Evolutionary conservation across 2,888 invertebrate species (phyloP).

Genomic region (Ctena decussata): DNA sequence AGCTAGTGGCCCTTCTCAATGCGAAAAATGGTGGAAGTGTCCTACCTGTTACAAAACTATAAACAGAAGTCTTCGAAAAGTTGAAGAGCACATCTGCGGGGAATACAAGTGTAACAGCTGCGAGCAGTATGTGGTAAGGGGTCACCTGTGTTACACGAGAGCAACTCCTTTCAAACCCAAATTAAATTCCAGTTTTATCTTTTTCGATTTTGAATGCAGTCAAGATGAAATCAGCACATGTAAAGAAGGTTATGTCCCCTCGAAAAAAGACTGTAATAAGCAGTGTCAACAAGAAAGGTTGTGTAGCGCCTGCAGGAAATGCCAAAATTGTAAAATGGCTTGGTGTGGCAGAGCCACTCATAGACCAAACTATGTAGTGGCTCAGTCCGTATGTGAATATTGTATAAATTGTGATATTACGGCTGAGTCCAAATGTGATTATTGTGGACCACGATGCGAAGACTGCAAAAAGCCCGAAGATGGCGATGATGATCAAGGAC

Average conservation of each 20-base stretch:
- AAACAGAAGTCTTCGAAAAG: conserved; percentile 9
- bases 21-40: conserved; percentile 40
- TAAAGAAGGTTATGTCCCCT: conserved; percentile 19
- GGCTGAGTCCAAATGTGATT: not conserved
- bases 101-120: conserved; percentile 33
- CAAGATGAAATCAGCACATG: conserved; percentile 31
- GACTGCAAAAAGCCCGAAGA: not conserved
- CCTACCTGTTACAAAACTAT: conserved; percentile 26
- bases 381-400: not conserved
- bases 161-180: conserved; percentile 2
- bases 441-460: not conserved
- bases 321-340: not conserved
- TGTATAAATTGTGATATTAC: not conserved
- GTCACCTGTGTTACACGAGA: conserved; percentile 26
- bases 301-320: not conserved
- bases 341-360: not conserved
- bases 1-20: conserved; percentile 19
- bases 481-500: no score
- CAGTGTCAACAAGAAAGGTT: not conserved
- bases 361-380: not conserved
- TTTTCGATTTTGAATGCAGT: conserved; percentile 40
- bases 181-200: conserved; percentile 19
- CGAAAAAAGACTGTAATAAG: not conserved
- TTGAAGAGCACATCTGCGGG: conserved; percentile 31
- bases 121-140: conserved; percentile 7